phyloP scores from a whole-genome alignment of 2,797 vertebrate genomes.

The Peromyscus eremicus region DNA sequence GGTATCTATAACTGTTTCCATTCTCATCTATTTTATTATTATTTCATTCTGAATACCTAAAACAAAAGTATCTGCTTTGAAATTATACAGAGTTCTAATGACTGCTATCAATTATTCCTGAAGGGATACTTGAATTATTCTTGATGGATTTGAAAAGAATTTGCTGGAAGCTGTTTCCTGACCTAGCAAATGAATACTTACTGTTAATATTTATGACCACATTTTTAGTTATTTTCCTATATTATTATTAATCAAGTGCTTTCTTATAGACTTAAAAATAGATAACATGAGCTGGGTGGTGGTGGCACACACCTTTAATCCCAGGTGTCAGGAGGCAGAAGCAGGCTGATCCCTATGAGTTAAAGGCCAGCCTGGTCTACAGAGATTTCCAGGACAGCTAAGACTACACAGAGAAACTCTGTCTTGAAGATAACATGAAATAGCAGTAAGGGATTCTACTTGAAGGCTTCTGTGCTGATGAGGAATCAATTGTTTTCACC shows the following conservation, averaged over 20 bases:
- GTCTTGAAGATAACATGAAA: too few relatives aligned
- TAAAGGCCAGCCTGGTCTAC: not conserved
- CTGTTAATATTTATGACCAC: constrained; percentile 24
- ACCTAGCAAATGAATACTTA: not conserved
- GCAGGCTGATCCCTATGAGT: not conserved
- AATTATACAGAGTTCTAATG: constrained; percentile 61
- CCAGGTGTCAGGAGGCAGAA: not conserved
- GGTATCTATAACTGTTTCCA: constrained; percentile 38
- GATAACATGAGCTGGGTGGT: not conserved
- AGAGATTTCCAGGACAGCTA: not conserved
- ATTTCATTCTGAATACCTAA: constrained; percentile 58
- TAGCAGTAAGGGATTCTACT: too few relatives aligned
- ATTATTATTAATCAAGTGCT: constrained; percentile 6
- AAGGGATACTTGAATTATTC: constrained; percentile 17
- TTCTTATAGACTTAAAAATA: constrained; percentile 15
- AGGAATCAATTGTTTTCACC: too few relatives aligned
- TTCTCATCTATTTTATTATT: constrained; percentile 56
- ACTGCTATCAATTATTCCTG: constrained; percentile 14
- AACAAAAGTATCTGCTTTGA: constrained; percentile 35
- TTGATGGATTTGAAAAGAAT: constrained; percentile 49
- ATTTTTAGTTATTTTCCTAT: constrained; percentile 35
- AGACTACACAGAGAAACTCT: not conserved
- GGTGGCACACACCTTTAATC: not conserved
- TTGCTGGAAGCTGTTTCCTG: constrained; percentile 28
- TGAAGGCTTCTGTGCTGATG: too few relatives aligned